phyloP scores from a whole-genome alignment of 2,888 invertebrate genomes.

The Drosophila anceps region DNA sequence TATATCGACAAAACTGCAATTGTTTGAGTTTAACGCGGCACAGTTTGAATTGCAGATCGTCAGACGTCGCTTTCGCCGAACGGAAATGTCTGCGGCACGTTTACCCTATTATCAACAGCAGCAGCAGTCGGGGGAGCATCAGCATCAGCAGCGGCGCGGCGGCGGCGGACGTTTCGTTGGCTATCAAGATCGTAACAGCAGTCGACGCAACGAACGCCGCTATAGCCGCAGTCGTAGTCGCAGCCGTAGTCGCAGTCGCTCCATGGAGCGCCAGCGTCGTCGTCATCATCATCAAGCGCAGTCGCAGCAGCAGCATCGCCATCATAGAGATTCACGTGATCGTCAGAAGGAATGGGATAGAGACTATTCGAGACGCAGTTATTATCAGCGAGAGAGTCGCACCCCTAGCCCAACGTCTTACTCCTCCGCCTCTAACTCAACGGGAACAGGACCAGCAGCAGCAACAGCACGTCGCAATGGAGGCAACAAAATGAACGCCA shows the following conservation, averaged over 20 bases:
- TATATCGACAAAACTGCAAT: conserved; percentile 64
- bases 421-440: neutral
- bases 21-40: conserved; percentile 83
- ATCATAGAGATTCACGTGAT: conserved; percentile 57
- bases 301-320: conserved; percentile 37
- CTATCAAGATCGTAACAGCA: conserved; percentile 28
- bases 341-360: conserved; percentile 40
- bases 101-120: conserved; percentile 75
- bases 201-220: conserved; percentile 52
- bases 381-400: conserved; percentile 46
- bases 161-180: conserved; percentile 19
- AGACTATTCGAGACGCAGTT: conserved; percentile 53
- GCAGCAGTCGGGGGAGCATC: conserved; percentile 29
- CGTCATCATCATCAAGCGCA: conserved; percentile 21
- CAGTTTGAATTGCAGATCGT: conserved; percentile 84
- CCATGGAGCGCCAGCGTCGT: conserved; percentile 53
- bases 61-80: conserved; percentile 19
- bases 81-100: conserved; percentile 68
- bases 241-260: conserved; percentile 51
- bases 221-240: conserved; percentile 57
- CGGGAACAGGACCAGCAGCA: neutral
- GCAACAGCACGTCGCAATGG: conserved; percentile 7
- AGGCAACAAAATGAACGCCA: conserved; percentile 5
- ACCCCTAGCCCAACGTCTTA: conserved; percentile 45
- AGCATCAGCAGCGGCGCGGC: conserved; percentile 33